Conservation (phyloP, 2,797 vertebrate species). For the Lithobates pipiens region DNA sequence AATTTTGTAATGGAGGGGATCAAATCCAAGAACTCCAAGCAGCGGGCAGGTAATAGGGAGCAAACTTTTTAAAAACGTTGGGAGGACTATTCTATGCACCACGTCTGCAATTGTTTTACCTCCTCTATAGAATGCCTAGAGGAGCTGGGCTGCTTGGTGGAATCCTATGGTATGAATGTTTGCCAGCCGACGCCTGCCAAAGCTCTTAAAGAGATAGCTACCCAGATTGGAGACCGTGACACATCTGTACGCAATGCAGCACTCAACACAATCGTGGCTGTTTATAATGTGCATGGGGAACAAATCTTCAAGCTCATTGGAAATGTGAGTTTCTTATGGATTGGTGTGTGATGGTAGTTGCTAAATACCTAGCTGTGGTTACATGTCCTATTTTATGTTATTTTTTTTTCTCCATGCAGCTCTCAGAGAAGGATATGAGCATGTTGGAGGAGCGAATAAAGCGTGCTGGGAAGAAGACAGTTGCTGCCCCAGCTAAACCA, state of each 20-base stretch:
- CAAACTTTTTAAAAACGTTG: background rate
- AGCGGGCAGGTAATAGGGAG: slow-evolving; percentile 85
- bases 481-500: slow-evolving; percentile 81
- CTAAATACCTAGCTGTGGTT: background rate
- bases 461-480: slow-evolving; percentile 90
- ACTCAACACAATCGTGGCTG: slow-evolving; percentile 93
- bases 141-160: slow-evolving; percentile 81
- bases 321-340: slow-evolving; percentile 81
- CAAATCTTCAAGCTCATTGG: slow-evolving; percentile 98
- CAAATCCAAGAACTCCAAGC: slow-evolving; percentile 98
- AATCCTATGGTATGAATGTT: slow-evolving; percentile 88
- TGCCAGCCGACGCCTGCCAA: slow-evolving; percentile 95
- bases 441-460: slow-evolving; percentile 98
- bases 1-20: slow-evolving; percentile 96
- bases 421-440: slow-evolving; percentile 98
- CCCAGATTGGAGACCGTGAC: slow-evolving; percentile 94
- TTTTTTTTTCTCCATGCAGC: slow-evolving; percentile 71
- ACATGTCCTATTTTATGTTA: background rate
- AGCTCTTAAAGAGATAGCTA: slow-evolving; percentile 93
- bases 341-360: background rate
- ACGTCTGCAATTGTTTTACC: background rate
- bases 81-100: background rate
- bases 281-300: slow-evolving; percentile 94
- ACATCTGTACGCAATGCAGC: slow-evolving; percentile 95
- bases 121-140: slow-evolving; percentile 78